Evolutionary conservation across 2,888 invertebrate genomes (phyloP).

Genomic region (Heliconius sara): DNA sequence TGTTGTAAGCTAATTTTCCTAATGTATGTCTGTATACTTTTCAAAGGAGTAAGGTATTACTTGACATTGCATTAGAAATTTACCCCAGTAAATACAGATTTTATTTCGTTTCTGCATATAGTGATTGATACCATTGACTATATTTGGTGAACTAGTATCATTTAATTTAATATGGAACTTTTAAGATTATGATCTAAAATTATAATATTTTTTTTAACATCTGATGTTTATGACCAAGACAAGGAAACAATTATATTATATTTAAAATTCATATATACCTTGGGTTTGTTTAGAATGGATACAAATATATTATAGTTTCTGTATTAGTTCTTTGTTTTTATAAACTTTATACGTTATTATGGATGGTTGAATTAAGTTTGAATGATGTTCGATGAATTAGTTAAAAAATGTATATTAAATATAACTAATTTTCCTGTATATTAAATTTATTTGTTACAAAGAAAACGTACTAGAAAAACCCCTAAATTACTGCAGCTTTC

Average conservation of each 20-base stretch:
- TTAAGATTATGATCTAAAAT: not conserved
- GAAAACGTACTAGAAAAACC: not conserved
- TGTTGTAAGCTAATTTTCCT: conserved; percentile 3
- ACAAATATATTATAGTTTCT: no score
- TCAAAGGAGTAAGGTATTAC: not conserved
- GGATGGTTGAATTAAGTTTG: no score
- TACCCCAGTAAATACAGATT: not conserved
- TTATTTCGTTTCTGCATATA: not conserved
- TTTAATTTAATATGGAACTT: not conserved
- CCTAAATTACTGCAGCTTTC: not conserved
- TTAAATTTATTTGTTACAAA: not conserved
- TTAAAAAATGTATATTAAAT: not conserved
- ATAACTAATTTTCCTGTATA: not conserved
- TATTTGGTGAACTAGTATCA: not conserved
- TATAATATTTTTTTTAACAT: no score
- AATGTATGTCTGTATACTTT: conserved; percentile 17
- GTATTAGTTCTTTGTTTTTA: no score
- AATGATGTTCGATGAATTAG: no score
- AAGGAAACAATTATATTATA: not conserved
- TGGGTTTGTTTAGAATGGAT: no score
- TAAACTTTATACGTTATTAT: no score
- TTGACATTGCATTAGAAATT: not conserved
- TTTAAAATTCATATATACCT: no score
- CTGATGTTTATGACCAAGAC: not conserved
- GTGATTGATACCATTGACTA: not conserved